phyloP scores from a whole-genome alignment of 2,888 invertebrate species.

The Megastigmus dorsalis region DNA sequence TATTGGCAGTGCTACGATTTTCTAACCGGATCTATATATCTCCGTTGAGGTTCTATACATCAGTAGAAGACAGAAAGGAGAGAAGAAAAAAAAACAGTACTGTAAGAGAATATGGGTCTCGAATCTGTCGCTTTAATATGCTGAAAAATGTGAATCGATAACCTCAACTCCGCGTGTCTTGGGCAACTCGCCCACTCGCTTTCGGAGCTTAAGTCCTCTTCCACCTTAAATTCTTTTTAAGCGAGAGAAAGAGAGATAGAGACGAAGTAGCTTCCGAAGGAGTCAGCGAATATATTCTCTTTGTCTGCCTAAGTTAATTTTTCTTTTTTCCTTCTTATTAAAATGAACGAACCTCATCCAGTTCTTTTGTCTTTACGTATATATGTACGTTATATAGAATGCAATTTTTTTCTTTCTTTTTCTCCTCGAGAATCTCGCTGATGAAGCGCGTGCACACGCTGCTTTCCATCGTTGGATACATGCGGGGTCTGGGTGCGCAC shows the following conservation, averaged over 20 bases:
- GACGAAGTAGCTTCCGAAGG: background rate
- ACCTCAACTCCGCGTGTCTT: slow-evolving; percentile 7
- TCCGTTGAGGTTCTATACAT: too few species aligned
- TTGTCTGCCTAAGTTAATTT: slow-evolving; percentile 34
- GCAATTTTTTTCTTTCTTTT: too few species aligned
- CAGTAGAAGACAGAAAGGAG: background rate
- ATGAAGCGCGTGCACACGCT: background rate
- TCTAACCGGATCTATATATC: too few species aligned
- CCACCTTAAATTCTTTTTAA: slow-evolving; percentile 30
- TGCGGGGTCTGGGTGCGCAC: too few species aligned
- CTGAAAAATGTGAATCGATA: slow-evolving; percentile 41
- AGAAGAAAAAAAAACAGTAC: slow-evolving; percentile 2
- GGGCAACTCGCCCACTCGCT: slow-evolving; percentile 1
- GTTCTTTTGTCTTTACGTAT: background rate
- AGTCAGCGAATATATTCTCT: background rate
- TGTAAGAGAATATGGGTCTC: slow-evolving; percentile 4
- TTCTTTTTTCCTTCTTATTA: too few species aligned
- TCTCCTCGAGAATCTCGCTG: too few species aligned
- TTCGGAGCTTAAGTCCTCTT: slow-evolving; percentile 19
- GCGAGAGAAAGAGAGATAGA: slow-evolving; percentile 1
- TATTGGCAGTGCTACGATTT: too few species aligned
- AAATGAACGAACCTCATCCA: slow-evolving; percentile 30
- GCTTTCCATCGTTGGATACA: background rate
- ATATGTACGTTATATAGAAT: too few species aligned
- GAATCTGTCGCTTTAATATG: slow-evolving; percentile 29